Evolutionary conservation across 64 coral and sea anemone genomes (phyloP), one percentile per base, ranked within the genome.

Genomic region (Orbicella faveolata): DNA sequence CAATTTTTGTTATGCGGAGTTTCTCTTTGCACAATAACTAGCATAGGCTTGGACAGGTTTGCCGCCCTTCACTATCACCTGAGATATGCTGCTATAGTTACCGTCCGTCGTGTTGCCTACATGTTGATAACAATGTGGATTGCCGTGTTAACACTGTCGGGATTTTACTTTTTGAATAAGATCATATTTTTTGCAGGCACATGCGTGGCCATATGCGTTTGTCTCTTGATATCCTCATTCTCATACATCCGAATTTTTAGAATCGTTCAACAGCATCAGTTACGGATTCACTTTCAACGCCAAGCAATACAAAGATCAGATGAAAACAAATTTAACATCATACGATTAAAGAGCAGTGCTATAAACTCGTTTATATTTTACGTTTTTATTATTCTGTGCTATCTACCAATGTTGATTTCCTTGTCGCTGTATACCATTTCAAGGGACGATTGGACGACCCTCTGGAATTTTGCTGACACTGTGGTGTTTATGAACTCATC

Each of bases 351-450:
- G 41, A 78, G 41, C n/a, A 48, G 75, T 21, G 75, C 44, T 52
- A 9, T 78, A 52, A 78, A 78, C 44, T 39, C 75, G 9, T 78
- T 78, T 78, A 52, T 78, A 20, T 78, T 48, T 52, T 78, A 78
- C 37, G 9, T 78, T 51, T 44, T 20, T 51, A 78, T 78, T 4
- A 48, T 78, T 78, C 19, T 78, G 37, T 78, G 75, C 19, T 53
- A 78, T 52, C 14, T 78, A 18, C 75, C 75, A n/a, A 3, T 44
- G 37, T 20, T 52, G 14, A 15, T 78, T 23, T 78, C 75, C 19
- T 12, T 52, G 1, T n/a, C 41, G 9, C 20, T 78, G 8, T 51
- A 23, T 20, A 0, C 18, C 14, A 51, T 20, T 52, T 78, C 20
- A 6, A 78, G 20, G 21, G 21, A 78, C 10, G 34, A 51, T 21